Base-by-base conservation (phyloP, 2,797 vertebrate species). In the Sebastes trivittatus region DNA sequence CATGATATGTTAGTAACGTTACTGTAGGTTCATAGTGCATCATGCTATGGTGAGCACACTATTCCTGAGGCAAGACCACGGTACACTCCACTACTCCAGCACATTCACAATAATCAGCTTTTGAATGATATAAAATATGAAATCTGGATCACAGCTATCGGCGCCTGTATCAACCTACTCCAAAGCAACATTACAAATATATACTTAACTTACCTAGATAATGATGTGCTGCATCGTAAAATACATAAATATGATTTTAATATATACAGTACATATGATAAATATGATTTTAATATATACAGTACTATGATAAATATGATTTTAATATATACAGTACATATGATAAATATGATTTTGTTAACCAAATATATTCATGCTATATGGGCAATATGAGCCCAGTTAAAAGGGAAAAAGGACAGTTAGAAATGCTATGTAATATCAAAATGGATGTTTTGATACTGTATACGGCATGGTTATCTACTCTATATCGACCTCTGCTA, bases 71-170 rank as follows among this genome's bases (percentile, higher is more conserved):
- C 8, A 14, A 36, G 25, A 52, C 23, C 11, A 29, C 1, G 13
- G 16, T 36, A 34, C 65, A 18, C 72, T 79, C 59, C 64, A 88
- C 83, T 75, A 55, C 83, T 83, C 46, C 66, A 82, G 68, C 74
- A 76, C 29, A 61, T 61, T 32, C 58, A 60, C 54, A 91, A 87
- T 92, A 93, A 90, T 90, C 91, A 90, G 87, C 89, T 93, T 94
- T 85, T 85, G 77, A 89, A 90, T 90, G 84, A 92, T 89, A 42
- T 42, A 42, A 42, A 90, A 91, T 82, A 85, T 92, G 78, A 92
- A 95, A 91, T 78, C 88, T 90, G 91, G 83, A 87, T 78, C 87
- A 91, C 22, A 86, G 85, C 72, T 84, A 87, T 74, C 69, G 85
- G 82, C 38, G 70, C 30, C 20, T 63, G 23, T 32, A 65, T 59